Conservation (phyloP, 2,888 invertebrate genomes). For the Eilema griseolum region DNA sequence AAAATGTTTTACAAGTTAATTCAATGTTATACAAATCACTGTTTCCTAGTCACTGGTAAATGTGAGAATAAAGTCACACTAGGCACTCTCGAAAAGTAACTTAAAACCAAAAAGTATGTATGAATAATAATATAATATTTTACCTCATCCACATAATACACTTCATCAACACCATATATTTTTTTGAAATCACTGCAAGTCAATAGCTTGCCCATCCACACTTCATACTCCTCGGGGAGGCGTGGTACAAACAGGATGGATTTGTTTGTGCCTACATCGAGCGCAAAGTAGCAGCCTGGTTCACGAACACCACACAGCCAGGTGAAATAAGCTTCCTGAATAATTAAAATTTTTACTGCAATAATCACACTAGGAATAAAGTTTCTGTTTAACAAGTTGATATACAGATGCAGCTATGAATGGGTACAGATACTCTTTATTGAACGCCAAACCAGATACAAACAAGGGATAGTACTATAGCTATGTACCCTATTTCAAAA, state of each 20-base stretch:
- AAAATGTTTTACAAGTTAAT: too few species aligned
- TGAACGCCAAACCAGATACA: too few species aligned
- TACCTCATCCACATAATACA: slow-evolving; percentile 93
- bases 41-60: too few species aligned
- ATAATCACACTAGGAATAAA: too few species aligned
- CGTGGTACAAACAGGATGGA: slow-evolving; percentile 94
- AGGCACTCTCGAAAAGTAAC: too few species aligned
- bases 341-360: neutral
- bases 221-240: slow-evolving; percentile 94
- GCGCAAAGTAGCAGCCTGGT: slow-evolving; percentile 95
- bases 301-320: slow-evolving; percentile 98
- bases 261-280: slow-evolving; percentile 91
- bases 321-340: slow-evolving; percentile 97
- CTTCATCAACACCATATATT: slow-evolving; percentile 94
- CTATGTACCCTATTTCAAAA: too few species aligned
- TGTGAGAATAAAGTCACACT: too few species aligned
- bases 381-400: too few species aligned
- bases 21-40: too few species aligned
- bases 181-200: slow-evolving; percentile 90
- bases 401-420: too few species aligned
- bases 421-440: too few species aligned
- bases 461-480: too few species aligned
- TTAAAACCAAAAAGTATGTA: neutral
- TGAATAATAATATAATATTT: neutral
- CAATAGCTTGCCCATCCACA: slow-evolving; percentile 97